phyloP scores from a whole-genome alignment of 2,113 vertebrate species.

The Elephantulus edwardii region DNA sequence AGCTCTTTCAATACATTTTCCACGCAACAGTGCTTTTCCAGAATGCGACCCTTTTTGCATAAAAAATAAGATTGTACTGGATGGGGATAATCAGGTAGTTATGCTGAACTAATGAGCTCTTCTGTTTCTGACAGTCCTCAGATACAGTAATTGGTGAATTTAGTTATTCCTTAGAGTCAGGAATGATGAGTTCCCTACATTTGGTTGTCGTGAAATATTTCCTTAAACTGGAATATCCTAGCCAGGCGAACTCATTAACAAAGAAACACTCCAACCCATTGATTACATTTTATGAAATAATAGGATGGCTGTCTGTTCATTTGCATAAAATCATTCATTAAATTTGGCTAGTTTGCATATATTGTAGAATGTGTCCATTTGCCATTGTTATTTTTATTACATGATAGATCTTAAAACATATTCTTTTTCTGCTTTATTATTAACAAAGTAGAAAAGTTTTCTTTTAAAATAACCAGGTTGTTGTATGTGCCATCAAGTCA shows the following conservation, averaged over 20 bases:
- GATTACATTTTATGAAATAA: slow-evolving; percentile 53
- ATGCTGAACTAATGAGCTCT: slow-evolving; percentile 64
- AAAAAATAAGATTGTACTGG: slow-evolving; percentile 59
- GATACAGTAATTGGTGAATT: slow-evolving; percentile 48
- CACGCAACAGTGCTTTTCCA: slow-evolving; percentile 65
- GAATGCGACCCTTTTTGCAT: slow-evolving; percentile 66
- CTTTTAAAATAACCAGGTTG: not conserved
- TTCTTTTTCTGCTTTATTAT: slow-evolving; percentile 43
- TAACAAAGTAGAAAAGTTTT: slow-evolving; percentile 2
- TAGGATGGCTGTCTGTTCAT: slow-evolving; percentile 17
- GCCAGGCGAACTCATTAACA: slow-evolving; percentile 39
- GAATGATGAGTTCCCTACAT: slow-evolving; percentile 46
- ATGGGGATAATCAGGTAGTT: slow-evolving; percentile 48
- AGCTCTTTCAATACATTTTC: slow-evolving; percentile 71
- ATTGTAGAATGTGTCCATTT: slow-evolving; percentile 38
- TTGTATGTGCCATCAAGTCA: no score
- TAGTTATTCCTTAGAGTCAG: slow-evolving; percentile 43
- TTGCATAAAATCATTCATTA: slow-evolving; percentile 59
- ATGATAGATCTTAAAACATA: not conserved
- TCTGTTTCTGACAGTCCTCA: slow-evolving; percentile 49
- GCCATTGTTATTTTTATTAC: slow-evolving; percentile 45
- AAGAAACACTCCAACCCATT: slow-evolving; percentile 43
- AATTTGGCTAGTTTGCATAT: slow-evolving; percentile 31
- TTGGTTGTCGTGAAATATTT: slow-evolving; percentile 51
- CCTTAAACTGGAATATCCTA: slow-evolving; percentile 25